Evolutionary conservation across 92 coral and sea anemone species (phyloP), one percentile per base, ranked within the genome.

Genomic region (Zoanthus sociatus): DNA sequence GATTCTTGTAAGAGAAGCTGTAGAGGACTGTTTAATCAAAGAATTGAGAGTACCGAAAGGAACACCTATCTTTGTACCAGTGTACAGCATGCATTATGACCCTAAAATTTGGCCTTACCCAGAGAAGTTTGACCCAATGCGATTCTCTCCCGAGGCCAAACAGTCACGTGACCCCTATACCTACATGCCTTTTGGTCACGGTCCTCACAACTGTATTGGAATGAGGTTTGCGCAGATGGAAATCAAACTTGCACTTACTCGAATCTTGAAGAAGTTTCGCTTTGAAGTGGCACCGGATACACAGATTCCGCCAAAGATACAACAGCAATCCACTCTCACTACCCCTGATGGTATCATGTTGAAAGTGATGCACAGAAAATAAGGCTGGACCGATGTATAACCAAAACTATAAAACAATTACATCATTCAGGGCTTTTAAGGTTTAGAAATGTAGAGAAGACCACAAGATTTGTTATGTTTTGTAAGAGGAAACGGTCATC

Each of bases 61-160:
- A 5, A 84, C 79, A 12, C 12, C 69, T 4, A 84, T 83, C 63
- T 15, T 37, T 37, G 42, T 37, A 2, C 42, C 42, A 37, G 42
- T 37, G 42, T 37, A 37, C 42, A 37, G 42, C 61, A 84, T 92
- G 15, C 94, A 92, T 42, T 83, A 77, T 16, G 92, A 88, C 42
- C 92, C 92, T 14, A 60, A 79, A 26, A 7, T 83, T 77, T 90
- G 85, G 81, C 95, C 90, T 12, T 79, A 93, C 50, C 95, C 95
- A 3, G 90, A 87, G 16, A 93, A 68, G 75, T 93, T 93, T 71
- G 93, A 93, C 58, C 95, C 95, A 48, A 91, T 72, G 74, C 67
- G 94, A 48, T 92, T 92, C 76, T 44, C 90, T 6, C 79, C 88
- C 37, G 94, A 90, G 31, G 87, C 64, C 21, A 92, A 92, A 71